phyloP scores from a whole-genome alignment of 92 coral and sea anemone genomes.

The Meandrina meandrites region DNA sequence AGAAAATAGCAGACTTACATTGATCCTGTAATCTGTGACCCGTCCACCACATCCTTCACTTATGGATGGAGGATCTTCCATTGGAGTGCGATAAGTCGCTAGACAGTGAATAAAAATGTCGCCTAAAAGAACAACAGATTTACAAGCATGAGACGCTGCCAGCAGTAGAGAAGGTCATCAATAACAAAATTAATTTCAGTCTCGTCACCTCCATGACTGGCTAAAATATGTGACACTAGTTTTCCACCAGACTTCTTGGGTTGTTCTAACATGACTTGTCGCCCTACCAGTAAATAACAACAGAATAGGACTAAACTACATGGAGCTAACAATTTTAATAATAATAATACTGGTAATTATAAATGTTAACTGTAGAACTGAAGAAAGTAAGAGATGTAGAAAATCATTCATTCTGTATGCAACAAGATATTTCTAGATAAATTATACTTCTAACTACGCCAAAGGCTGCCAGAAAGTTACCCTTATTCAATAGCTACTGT shows the following conservation, averaged over 20 bases:
- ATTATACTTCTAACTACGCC: no score
- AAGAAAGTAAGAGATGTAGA: no score
- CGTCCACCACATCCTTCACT: constrained; percentile 99
- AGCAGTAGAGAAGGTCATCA: neutral
- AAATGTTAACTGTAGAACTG: no score
- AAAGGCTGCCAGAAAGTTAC: no score
- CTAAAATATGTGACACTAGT: constrained; percentile 88
- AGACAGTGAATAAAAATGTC: constrained; percentile 93
- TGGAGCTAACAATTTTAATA: neutral
- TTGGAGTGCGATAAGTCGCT: constrained; percentile 89
- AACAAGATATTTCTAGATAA: no score
- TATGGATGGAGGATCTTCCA: constrained; percentile 98
- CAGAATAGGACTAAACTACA: neutral
- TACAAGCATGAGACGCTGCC: neutral
- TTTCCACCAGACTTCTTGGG: constrained; percentile 94
- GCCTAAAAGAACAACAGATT: constrained; percentile 54
- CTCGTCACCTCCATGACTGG: constrained; percentile 92
- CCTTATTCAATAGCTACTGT: no score
- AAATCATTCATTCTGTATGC: no score
- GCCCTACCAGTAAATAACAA: constrained; percentile 60
- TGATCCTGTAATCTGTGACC: constrained; percentile 96
- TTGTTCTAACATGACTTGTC: constrained; percentile 94
- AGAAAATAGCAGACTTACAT: constrained; percentile 55
- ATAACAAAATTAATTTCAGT: neutral
- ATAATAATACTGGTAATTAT: no score